Evolutionary conservation across 2,113 vertebrate species (phyloP).

Genomic region (Phoenicopterus ruber): DNA sequence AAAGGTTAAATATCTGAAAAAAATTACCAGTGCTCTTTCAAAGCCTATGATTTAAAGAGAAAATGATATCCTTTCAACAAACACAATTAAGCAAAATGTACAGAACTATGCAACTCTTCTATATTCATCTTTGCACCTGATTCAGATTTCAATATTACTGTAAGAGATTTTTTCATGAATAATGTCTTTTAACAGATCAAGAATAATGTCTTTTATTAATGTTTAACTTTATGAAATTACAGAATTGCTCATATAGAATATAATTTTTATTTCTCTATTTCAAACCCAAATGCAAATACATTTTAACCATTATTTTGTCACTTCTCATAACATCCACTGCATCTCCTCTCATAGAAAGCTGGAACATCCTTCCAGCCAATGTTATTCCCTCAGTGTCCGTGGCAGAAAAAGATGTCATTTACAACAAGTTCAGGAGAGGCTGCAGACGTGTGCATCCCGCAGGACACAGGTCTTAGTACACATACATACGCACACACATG

Average conservation of each 20-base stretch:
- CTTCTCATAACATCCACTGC: not conserved
- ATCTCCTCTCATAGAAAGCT: not conserved
- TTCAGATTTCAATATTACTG: slow-evolving; percentile 28
- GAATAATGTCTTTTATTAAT: not conserved
- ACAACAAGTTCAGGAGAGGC: not conserved
- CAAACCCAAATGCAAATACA: not conserved
- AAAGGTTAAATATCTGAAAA: slow-evolving; percentile 39
- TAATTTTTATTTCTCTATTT: not conserved
- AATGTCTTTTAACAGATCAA: not conserved
- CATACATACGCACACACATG: rapidly evolving
- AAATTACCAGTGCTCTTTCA: slow-evolving; percentile 16
- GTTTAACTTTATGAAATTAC: not conserved
- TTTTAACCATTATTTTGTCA: not conserved
- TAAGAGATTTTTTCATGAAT: not conserved
- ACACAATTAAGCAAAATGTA: slow-evolving; percentile 23
- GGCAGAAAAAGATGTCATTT: not conserved
- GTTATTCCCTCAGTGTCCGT: not conserved
- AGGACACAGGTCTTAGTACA: not conserved
- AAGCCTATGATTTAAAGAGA: slow-evolving; percentile 32
- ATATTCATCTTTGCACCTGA: slow-evolving; percentile 29
- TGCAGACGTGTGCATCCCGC: not conserved
- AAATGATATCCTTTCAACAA: slow-evolving; percentile 61
- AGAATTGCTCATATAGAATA: not conserved
- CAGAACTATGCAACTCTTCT: slow-evolving; percentile 2
- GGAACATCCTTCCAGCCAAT: not conserved